Base-by-base conservation (phyloP, 2,113 vertebrate genomes). In the Rostratula benghalensis region DNA sequence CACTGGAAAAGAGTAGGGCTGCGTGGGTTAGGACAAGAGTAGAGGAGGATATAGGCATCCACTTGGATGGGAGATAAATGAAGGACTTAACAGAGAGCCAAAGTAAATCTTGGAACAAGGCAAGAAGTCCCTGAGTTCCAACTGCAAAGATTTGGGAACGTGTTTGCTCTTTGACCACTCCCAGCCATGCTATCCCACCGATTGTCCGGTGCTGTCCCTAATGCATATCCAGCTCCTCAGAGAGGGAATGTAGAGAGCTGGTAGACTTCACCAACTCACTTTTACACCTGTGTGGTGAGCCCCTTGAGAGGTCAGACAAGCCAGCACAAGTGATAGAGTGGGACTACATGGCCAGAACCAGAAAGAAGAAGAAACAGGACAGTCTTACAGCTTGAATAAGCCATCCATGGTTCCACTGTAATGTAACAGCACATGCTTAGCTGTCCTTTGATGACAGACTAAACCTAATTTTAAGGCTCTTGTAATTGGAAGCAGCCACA, bases 1-100 rank as follows among this genome's bases (percentile, higher is more conserved):
- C 98, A 2, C 99, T 99, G 93, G 22, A 74, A 91, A 22, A 87
- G 11, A 97, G 68, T 2, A 9, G 7, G 18, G 16, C 24, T 82
- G 30, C 1, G 0, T 48, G 39, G 16, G 5, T 94, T 78, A 94
- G 25, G 17, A 61, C 48, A 14, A 73, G 22, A 13, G 17, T 14
- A 31, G 5, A 30, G 20, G 24, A 7, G 43, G 31, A 81, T 30
- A 27, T 1, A 75, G 24, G 39, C 28, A 82, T 57, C n/a, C 45
- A 56, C 16, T 64, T 59, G 43, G 10, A 43, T 20, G 15, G 21
- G 20, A 85, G 27, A 65, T 48, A 65, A 46, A 37, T 24, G 19
- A 78, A 57, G 60, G 61, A 35, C 65, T 45, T 64, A 19, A 82
- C 18, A 41, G 28, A 59, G 78, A 95, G 86, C 1, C 50, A 61